A percentile compares a stretch with the other conserved stretches of the same genome.
Conservation (phyloP, 2,113 vertebrate genomes). For the Elanoides forficatus region DNA sequence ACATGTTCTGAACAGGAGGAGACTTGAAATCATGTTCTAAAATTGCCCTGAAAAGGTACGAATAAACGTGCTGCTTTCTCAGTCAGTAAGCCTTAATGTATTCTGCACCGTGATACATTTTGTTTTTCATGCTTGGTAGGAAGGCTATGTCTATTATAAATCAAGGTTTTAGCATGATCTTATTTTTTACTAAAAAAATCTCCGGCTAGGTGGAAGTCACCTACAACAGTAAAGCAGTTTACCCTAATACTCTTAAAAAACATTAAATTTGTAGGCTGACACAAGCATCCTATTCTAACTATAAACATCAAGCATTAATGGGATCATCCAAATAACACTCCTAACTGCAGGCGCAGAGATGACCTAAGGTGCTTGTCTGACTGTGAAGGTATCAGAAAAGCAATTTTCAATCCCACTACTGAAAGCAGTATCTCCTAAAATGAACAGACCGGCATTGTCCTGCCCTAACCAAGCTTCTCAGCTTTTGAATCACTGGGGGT, state of each 20-base stretch:
- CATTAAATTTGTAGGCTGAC: neutral
- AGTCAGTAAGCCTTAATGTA: neutral
- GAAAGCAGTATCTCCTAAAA: neutral
- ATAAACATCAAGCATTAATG: neutral
- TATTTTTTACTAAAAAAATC: neutral
- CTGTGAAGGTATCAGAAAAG: neutral
- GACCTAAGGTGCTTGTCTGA: neutral
- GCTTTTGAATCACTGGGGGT: neutral
- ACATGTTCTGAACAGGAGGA: neutral
- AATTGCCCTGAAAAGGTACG: neutral
- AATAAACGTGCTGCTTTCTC: neutral
- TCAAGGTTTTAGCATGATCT: neutral
- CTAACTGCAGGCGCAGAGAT: neutral
- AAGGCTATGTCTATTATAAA: neutral
- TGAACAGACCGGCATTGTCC: neutral
- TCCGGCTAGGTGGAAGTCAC: neutral
- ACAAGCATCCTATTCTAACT: neutral
- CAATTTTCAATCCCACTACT: neutral
- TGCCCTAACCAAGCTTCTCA: neutral
- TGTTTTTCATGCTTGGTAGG: neutral
- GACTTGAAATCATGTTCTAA: neutral
- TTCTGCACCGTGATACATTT: neutral
- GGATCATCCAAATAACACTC: neutral
- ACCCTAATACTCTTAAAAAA: neutral
- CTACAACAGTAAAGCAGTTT: neutral